Conservation (phyloP, 2,113 vertebrate genomes). For the Entomyzon cyanotis region DNA sequence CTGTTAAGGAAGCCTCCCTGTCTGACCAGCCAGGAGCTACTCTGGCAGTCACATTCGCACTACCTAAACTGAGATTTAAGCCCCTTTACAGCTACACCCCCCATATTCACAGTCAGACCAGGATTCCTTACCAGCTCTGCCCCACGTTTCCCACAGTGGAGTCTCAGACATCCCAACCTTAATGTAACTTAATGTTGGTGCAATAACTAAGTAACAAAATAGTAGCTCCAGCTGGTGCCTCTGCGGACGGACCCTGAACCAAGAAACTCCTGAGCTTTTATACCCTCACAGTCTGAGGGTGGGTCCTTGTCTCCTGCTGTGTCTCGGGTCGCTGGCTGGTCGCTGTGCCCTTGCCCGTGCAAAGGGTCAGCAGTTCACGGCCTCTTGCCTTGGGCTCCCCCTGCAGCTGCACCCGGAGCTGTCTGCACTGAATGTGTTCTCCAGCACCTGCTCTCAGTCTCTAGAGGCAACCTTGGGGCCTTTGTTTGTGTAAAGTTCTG, state of each 20-base stretch:
- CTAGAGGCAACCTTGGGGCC: background rate
- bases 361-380: background rate
- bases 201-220: background rate
- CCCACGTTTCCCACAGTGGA: too few species aligned
- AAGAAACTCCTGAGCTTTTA: background rate
- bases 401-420: background rate
- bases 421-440: background rate
- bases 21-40: background rate
- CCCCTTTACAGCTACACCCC: background rate
- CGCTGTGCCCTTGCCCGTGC: background rate
- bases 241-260: too few species aligned
- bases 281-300: too few species aligned
- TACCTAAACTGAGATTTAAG: background rate
- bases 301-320: background rate
- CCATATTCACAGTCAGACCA: background rate
- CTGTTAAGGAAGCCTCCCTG: accelerated
- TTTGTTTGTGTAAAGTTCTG: accelerated
- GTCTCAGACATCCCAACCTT: too few species aligned
- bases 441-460: background rate
- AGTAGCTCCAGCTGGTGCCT: too few species aligned
- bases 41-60: background rate
- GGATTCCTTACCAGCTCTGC: background rate
- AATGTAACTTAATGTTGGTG: background rate
- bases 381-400: background rate
- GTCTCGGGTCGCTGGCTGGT: background rate